Base-by-base conservation (phyloP, 2,797 vertebrate genomes). In the Leucoraja ocellata region DNA sequence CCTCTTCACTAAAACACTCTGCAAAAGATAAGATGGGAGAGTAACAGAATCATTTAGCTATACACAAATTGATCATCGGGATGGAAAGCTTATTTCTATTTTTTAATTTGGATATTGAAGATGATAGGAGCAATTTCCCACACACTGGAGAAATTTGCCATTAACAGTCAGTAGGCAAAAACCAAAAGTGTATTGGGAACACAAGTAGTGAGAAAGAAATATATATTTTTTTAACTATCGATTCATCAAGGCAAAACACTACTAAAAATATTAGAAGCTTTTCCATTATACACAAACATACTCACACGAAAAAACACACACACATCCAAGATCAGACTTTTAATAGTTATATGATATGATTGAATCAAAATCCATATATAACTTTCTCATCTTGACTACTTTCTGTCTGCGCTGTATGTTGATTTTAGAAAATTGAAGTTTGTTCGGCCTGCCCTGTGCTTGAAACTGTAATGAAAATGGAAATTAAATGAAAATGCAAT, bases 1-100 rank as follows among this genome's bases (percentile, higher is more conserved):
- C 96, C 11, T 98, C 96, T 91, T 98, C 98, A 8, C 95, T 96
- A 93, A 96, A 94, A 93, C 94, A 94, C 93, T 96, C 99, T 99
- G 46, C 25, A 76, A 92, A 76, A 88, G 36, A 73, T 4, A 23
- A 9, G 65, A 46, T 10, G 8, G 36, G 28, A 18, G 4, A 84
- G 2, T 84, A 88, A 61, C 54, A 84, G 46, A 83, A 61, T 61
- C 28, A 11, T 71, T 73, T 68, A 54, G 23, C 58, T 74, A 76
- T 54, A 11, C 54, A 46, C 9, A 65, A 28, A 16, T 88, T 32
- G 65, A 6, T 32, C 61, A 88, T 7, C 61, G 28, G 18, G 68
- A 91, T 73, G 23, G 23, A 91, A 91, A 13, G 68, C 10, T 28
- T 46, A 74, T 4, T 18, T 54, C 46, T 54, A 54, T 54, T 5